Evolutionary conservation across 1,140 invertebrate genomes (phyloP).

Genomic region (Elysia chlorotica): DNA sequence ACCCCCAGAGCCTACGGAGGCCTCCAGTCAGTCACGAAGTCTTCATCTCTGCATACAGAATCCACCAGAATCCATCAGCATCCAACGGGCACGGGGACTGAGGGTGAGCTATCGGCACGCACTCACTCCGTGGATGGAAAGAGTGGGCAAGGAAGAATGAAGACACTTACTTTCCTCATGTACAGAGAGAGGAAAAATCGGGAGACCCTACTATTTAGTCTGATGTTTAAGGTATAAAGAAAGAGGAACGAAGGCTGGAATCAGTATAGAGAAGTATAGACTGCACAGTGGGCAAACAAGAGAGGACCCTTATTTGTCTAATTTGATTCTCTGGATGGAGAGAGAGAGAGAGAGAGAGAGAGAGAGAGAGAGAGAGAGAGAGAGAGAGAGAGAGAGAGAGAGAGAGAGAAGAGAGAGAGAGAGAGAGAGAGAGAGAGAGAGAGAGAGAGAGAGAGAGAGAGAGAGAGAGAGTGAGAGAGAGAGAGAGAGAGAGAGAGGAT

Average conservation of each 20-base stretch:
- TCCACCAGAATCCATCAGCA: too few species aligned
- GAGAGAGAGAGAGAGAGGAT: slow-evolving; percentile 4
- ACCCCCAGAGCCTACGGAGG: too few species aligned
- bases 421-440: background rate
- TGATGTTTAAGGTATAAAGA: background rate
- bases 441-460: background rate
- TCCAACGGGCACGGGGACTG: too few species aligned
- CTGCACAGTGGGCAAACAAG: background rate
- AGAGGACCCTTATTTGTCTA: too few species aligned
- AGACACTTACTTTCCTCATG: too few species aligned
- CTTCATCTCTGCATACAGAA: too few species aligned
- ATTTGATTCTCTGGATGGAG: too few species aligned
- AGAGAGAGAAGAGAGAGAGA: background rate
- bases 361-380: background rate
- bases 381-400: slow-evolving; percentile 5
- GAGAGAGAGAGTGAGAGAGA: background rate
- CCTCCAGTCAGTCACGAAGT: too few species aligned
- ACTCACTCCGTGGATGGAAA: too few species aligned
- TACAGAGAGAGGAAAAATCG: too few species aligned
- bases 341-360: slow-evolving; percentile 1
- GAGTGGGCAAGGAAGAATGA: too few species aligned
- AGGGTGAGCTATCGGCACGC: too few species aligned
- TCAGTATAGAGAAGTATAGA: background rate
- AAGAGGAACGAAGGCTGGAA: background rate
- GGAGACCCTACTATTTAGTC: background rate